These are phyloP conservation scores for Calonectris borealis DNA, from an alignment of 2,113 vertebrate species.

Conservation along the genomic window DNA sequence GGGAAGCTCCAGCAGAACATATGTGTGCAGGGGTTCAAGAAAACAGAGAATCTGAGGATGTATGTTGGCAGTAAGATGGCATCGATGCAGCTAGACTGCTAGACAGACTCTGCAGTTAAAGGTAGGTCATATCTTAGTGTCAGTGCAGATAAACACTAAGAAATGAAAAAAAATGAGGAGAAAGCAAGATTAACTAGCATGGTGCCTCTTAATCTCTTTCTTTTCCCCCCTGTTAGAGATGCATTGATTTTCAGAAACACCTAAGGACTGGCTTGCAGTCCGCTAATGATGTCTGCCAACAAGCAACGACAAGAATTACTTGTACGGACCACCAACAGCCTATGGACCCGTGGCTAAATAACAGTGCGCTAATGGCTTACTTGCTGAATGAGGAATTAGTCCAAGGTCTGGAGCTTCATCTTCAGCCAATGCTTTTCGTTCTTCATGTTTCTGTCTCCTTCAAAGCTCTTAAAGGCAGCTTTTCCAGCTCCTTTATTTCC, in stretches of 20 bases:
- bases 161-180: not conserved
- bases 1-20: not conserved
- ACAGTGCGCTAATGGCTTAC: not conserved
- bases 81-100: not conserved
- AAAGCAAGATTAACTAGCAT: not conserved
- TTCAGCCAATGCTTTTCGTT: not conserved
- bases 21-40: not conserved
- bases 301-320: not conserved
- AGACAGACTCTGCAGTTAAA: not conserved
- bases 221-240: not conserved
- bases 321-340: not conserved
- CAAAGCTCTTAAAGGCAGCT: slow-evolving; percentile 25
- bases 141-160: not conserved
- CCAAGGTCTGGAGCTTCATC: not conserved
- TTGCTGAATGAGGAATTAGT: not conserved
- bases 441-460: not conserved
- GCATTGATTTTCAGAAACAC: not conserved
- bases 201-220: not conserved
- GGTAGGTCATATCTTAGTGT: not conserved
- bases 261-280: not conserved
- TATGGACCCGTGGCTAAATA: not conserved
- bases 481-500: slow-evolving; percentile 27
- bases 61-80: not conserved
- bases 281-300: not conserved
- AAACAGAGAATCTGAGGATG: not conserved